phyloP scores from a whole-genome alignment of 1,140 invertebrate species.

The Neocloeon triangulifer region DNA sequence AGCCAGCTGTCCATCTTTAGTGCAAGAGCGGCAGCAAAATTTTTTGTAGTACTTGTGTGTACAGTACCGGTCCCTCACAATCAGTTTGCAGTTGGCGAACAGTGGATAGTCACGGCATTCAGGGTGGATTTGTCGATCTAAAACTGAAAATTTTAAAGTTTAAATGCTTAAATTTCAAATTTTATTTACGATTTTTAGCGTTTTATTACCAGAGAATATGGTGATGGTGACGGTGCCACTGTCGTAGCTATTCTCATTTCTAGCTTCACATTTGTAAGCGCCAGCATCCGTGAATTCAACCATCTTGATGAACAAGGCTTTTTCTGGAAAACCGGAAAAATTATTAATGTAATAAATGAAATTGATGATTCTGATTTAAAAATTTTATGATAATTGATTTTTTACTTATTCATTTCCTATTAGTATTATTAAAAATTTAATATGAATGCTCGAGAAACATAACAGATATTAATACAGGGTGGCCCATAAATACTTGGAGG shows the following conservation, averaged over 20 bases:
- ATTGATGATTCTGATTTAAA: too few relatives aligned
- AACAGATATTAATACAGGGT: background rate
- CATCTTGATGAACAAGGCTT: conserved; percentile 34
- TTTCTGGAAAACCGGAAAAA: conserved; percentile 22
- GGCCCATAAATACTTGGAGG: too few relatives aligned
- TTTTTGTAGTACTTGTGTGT: conserved; percentile 68
- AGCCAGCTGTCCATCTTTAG: conserved; percentile 50
- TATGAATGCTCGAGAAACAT: conserved; percentile 7
- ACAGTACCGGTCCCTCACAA: conserved; percentile 62
- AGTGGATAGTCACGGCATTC: conserved; percentile 68
- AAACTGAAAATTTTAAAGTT: conserved; percentile 2
- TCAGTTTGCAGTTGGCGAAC: conserved; percentile 71
- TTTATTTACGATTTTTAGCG: too few relatives aligned
- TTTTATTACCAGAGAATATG: too few relatives aligned
- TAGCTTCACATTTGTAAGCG: conserved; percentile 52
- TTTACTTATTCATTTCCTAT: conserved; percentile 2
- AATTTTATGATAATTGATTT: conserved; percentile 1
- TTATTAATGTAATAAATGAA: conserved; percentile 1
- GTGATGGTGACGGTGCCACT: conserved; percentile 8
- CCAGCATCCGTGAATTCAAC: conserved; percentile 44
- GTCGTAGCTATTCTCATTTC: too few relatives aligned
- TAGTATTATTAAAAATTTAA: conserved; percentile 1
- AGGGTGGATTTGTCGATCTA: conserved; percentile 47
- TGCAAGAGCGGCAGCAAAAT: conserved; percentile 83
- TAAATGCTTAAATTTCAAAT: too few relatives aligned